phyloP scores from a whole-genome alignment of 2,888 invertebrate species.

The Lypha dubia region DNA sequence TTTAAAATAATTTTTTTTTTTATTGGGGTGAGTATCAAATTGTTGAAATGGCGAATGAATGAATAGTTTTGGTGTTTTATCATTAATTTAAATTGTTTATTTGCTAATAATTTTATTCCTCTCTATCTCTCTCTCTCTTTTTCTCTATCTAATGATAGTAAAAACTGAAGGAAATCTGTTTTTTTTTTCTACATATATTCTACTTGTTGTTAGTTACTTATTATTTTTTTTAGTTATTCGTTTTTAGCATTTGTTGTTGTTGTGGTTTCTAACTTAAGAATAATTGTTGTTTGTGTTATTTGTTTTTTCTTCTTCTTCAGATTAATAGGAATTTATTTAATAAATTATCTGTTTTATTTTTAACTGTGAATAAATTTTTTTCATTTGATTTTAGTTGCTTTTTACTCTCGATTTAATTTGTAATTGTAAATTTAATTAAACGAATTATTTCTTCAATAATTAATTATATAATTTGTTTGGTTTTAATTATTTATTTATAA shows the following conservation, averaged over 20 bases:
- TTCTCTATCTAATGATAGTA: constrained; percentile 17
- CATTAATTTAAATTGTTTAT: constrained; percentile 8
- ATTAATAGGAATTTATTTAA: constrained; percentile 65
- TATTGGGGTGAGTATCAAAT: background rate
- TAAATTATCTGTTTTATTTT: constrained; percentile 54
- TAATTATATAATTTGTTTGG: constrained; percentile 63
- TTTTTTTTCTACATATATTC: constrained; percentile 51
- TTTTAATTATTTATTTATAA: constrained; percentile 30
- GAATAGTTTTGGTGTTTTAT: constrained; percentile 45
- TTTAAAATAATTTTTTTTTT: background rate
- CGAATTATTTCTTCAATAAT: constrained; percentile 38
- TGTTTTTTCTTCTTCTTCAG: constrained; percentile 49
- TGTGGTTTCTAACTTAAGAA: constrained; percentile 42
- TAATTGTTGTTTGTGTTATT: constrained; percentile 44
- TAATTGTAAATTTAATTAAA: constrained; percentile 66
- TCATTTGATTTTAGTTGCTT: constrained; percentile 62
- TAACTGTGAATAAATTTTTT: constrained; percentile 62
- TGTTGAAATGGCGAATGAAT: too few species aligned
- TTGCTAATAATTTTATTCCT: constrained; percentile 11
- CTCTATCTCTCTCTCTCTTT: constrained; percentile 12
- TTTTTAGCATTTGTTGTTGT: constrained; percentile 40
- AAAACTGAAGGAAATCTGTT: constrained; percentile 56
- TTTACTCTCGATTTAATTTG: constrained; percentile 49
- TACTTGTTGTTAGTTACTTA: constrained; percentile 43
- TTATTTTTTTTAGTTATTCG: constrained; percentile 20